phyloP scores from a whole-genome alignment of 2,113 vertebrate genomes.

The Melanerpes formicivorus region DNA sequence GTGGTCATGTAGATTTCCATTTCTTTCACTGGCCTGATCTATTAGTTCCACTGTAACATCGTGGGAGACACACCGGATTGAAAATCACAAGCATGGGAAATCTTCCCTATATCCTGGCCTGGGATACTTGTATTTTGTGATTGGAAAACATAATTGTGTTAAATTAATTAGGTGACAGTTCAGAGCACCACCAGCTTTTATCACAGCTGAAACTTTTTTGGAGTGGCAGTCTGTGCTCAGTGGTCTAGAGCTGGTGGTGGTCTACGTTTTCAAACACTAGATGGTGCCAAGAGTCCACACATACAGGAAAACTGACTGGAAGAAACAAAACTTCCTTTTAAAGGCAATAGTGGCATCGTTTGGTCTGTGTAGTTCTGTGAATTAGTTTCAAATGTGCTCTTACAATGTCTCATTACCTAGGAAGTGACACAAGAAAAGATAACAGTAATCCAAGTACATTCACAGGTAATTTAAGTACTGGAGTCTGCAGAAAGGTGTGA shows the following conservation, averaged over 20 bases:
- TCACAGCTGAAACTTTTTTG: neutral
- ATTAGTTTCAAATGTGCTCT: neutral
- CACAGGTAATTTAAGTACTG: neutral
- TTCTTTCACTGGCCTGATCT: neutral
- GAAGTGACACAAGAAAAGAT: neutral
- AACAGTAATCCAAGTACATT: neutral
- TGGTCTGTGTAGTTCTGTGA: neutral
- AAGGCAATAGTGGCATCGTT: neutral
- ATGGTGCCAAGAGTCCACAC: slow-evolving; percentile 47
- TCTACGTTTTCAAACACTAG: slow-evolving; percentile 44
- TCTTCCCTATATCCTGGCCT: neutral
- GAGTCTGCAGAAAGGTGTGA: neutral
- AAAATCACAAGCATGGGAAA: neutral
- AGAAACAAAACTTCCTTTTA: neutral
- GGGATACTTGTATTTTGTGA: neutral
- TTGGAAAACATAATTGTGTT: neutral
- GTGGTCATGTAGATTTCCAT: neutral
- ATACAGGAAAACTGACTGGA: neutral
- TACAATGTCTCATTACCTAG: neutral
- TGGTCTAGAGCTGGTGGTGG: neutral
- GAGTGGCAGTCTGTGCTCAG: neutral
- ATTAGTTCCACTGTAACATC: neutral
- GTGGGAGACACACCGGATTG: neutral
- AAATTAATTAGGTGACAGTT: neutral
- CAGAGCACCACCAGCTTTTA: neutral